phyloP scores from a whole-genome alignment of 2,888 invertebrate species.

The Drosophila austrosaltans region DNA sequence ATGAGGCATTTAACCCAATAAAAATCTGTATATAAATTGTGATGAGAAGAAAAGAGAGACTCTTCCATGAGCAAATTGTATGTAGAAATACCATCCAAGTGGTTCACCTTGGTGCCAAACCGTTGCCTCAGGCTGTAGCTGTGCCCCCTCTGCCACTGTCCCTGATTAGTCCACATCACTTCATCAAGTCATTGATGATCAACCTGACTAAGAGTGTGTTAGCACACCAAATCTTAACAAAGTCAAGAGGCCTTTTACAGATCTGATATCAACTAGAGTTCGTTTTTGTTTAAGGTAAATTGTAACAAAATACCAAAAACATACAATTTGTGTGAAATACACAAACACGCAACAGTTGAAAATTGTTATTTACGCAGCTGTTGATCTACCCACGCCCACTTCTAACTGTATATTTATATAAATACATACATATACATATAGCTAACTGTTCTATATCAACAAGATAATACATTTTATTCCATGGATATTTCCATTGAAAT shows the following conservation, averaged over 20 bases:
- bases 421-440: neutral
- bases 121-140: conserved; percentile 29
- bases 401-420: neutral
- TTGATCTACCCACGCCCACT: neutral
- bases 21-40: conserved; percentile 16
- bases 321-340: neutral
- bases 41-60: conserved; percentile 14
- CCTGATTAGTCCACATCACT: conserved; percentile 58
- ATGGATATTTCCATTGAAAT: neutral
- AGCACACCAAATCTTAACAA: conserved; percentile 25
- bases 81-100: conserved; percentile 36
- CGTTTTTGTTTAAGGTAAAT: conserved; percentile 24
- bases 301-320: conserved; percentile 24
- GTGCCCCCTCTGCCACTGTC: conserved; percentile 22
- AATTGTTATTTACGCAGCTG: conserved; percentile 18
- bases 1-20: conserved; percentile 6
- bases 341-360: conserved; percentile 10
- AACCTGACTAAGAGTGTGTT: conserved; percentile 33
- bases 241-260: conserved; percentile 18
- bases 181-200: conserved; percentile 49
- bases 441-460: conserved; percentile 3
- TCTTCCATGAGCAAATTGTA: conserved; percentile 24
- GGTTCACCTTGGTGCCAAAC: conserved; percentile 32
- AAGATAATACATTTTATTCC: neutral
- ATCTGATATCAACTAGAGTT: conserved; percentile 3